phyloP scores from a whole-genome alignment of 2,888 invertebrate genomes.

The Leptinotarsa haldemani region DNA sequence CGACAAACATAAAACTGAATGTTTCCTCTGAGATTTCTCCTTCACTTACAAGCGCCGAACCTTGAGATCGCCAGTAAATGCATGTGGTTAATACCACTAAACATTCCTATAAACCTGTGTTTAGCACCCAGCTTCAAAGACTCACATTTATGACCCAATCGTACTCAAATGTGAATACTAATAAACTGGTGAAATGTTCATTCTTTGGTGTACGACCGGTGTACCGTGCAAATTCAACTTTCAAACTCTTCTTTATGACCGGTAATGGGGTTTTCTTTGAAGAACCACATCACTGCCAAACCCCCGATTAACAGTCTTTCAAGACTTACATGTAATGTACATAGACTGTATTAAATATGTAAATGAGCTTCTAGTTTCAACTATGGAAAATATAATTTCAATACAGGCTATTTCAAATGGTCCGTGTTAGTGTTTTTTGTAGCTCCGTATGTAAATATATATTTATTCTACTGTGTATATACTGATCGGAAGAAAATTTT shows the following conservation, averaged over 20 bases:
- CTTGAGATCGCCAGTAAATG: constrained; percentile 8
- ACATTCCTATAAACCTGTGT: constrained; percentile 7
- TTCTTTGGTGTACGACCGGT: background rate
- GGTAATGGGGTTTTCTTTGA: background rate
- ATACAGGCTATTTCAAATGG: no score
- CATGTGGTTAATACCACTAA: constrained; percentile 2
- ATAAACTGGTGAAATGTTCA: constrained; percentile 12
- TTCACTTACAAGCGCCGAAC: constrained; percentile 1
- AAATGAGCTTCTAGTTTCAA: no score
- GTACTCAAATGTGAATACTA: background rate
- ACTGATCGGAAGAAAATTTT: no score
- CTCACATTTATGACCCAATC: constrained; percentile 1
- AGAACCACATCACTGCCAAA: background rate
- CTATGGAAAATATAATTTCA: no score
- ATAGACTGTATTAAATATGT: no score
- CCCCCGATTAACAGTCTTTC: background rate
- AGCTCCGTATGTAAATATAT: no score
- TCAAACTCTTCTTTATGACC: constrained; percentile 1
- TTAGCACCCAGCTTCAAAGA: constrained; percentile 10
- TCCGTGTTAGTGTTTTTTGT: no score
- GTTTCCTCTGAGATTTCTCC: background rate
- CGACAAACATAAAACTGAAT: background rate
- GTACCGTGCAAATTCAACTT: constrained; percentile 13
- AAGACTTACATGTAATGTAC: background rate
- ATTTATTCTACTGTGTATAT: no score